phyloP scores from a whole-genome alignment of 2,888 invertebrate species.

The Philereme vetulata region DNA sequence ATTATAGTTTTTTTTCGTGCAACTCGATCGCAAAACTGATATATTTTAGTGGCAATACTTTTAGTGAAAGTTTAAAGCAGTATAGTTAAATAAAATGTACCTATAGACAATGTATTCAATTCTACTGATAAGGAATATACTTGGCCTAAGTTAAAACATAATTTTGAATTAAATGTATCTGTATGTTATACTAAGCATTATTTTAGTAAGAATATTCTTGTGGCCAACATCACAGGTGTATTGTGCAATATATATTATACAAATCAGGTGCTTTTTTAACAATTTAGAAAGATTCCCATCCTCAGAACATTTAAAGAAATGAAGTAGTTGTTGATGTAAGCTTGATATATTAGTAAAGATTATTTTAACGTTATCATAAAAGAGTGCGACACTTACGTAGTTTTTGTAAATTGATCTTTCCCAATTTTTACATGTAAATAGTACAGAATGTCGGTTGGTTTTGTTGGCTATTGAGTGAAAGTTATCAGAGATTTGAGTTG shows the following conservation, averaged over 20 bases:
- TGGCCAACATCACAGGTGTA: constrained; percentile 38
- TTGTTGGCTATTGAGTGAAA: constrained; percentile 59
- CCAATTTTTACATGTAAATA: constrained; percentile 62
- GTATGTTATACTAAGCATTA: too few species aligned
- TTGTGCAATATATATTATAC: constrained; percentile 69
- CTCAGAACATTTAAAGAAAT: constrained; percentile 74
- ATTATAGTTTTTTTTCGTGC: constrained; percentile 49
- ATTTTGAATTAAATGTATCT: constrained; percentile 53
- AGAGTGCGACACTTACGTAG: constrained; percentile 45
- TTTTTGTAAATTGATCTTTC: constrained; percentile 55
- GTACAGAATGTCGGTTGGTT: constrained; percentile 57
- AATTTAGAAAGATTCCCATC: constrained; percentile 54
- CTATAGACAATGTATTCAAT: constrained; percentile 56
- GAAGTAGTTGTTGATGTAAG: constrained; percentile 52
- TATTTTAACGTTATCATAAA: constrained; percentile 22
- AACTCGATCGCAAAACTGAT: constrained; percentile 56
- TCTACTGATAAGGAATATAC: constrained; percentile 56
- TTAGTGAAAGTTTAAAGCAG: constrained; percentile 61
- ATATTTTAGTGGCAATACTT: constrained; percentile 81
- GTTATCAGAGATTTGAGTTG: constrained; percentile 52
- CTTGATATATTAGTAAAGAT: constrained; percentile 41
- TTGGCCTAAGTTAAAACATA: constrained; percentile 77
- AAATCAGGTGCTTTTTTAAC: constrained; percentile 67
- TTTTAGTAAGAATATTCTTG: constrained; percentile 46
- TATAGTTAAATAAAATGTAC: constrained; percentile 51